Evolutionary conservation across 2,888 invertebrate genomes (phyloP), one percentile per base, ranked within the genome.

Genomic region (Caenorhabditis parvicauda): DNA sequence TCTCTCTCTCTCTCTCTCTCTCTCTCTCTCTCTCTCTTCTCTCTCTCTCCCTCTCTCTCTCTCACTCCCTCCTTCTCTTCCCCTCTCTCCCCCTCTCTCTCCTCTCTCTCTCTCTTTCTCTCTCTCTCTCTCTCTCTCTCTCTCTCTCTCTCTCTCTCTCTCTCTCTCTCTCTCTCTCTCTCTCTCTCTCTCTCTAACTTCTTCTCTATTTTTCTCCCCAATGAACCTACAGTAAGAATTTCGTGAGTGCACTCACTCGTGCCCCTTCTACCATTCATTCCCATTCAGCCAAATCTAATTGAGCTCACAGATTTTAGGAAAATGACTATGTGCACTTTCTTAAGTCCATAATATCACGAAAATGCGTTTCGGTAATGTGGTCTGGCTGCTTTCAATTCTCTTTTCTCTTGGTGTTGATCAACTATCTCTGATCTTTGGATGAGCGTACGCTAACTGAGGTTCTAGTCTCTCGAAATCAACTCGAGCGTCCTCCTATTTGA

Each of bases 101-200:
- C 22, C 19, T 28, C 49, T 39, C 22, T 37, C 17, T 12, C n/a
- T n/a, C 29, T 14, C 24, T 42, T 27, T 57, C 48, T 52, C 42
- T 51, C 42, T 43, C 29, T 45, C 47, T 21, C 21, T n/a, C 24
- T 46, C 46, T 46, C 25, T 41, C 21, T 38, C 48, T 28, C 32
- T 29, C 39, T 39, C 50, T 43, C 51, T 46, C 54, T 51, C 42
- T 54, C 59, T 54, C 52, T 52, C 47, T 59, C 46, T 37, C 41
- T 32, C 21, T 24, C 58, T 48, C 48, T 22, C 41, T 5, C 28
- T 9, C 32, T 21, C 39, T n/a, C 28, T 28, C 35, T n/a, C 17
- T 29, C 47, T 54, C n/a, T 22, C 38, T 32, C 17, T 22, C 29
- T 57, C 51, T 38, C 9, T 44, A 24, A 25, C 29, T 29, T 12